Evolutionary conservation across 1,140 invertebrate genomes (phyloP), one percentile per base, ranked within the genome.

Genomic region (Drosophila quadrilineata): DNA sequence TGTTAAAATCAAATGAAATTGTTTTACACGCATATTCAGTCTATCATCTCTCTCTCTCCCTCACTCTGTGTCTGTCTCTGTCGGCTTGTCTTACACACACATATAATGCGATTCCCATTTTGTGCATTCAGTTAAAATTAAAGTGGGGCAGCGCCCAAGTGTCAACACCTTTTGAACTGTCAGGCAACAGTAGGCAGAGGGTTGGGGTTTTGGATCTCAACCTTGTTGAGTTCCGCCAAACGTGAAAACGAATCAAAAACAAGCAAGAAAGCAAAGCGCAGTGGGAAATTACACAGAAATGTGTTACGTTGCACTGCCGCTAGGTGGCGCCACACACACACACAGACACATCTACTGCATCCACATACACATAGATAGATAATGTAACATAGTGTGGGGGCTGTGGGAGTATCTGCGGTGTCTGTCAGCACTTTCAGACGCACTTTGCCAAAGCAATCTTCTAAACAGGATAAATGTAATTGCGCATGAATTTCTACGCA

Each of bases 401-500:
- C 17, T 21, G 29, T 3, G 29, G 43, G 35, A 36, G 16, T 28
- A 12, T 31, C 22, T 71, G 63, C 54, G 76, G 67, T 69, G 58
- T 49, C 58, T 71, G 67, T 45, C 68, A 70, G 64, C 77, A 74
- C 79, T 77, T 85, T 72, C 70, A 85, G 77, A 84, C 77, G 73
- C 79, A 85, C 77, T 85, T 85, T 85, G 74, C 49, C 62, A 79
- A 79, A 88, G 79, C 86, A 88, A 89, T 88, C 75, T 87, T 74
- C 73, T 85, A 88, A 89, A 89, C 87, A 88, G 87, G 87, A 89
- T 89, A 88, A 89, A 89, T 86, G 87, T 88, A 89, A 89, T 89
- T 89, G 87, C 87, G 87, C 87, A 89, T 89, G 87, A 89, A 89
- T 87, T 88, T 88, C 82, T 88, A 88, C 87, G 87, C 87, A 88